These are phyloP conservation scores for Epizoanthus fatuus DNA, from an alignment of 92 coral and sea anemone genomes.

Conservation along the genomic window DNA sequence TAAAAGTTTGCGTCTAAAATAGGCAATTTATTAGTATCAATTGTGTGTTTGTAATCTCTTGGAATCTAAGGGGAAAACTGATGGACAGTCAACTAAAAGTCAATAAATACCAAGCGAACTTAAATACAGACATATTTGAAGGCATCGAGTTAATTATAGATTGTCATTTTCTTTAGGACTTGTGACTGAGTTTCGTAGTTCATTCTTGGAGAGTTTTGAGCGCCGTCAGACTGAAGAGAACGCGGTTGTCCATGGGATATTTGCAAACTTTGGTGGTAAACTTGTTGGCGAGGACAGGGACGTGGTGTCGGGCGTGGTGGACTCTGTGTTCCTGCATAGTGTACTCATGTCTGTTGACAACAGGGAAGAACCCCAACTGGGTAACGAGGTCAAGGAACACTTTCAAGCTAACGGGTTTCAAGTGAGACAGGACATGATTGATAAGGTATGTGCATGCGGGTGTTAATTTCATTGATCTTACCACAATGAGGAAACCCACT, in stretches of 20 bases:
- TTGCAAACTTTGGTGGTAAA: constrained; percentile 83
- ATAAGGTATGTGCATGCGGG: constrained; percentile 77
- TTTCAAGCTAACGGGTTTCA: constrained; percentile 89
- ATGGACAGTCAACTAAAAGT: no score
- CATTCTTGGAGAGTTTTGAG: constrained; percentile 90
- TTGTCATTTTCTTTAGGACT: constrained; percentile 2
- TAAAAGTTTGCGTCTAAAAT: no score
- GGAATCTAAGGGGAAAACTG: no score
- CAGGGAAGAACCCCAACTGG: constrained; percentile 79
- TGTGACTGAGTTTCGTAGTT: constrained; percentile 64
- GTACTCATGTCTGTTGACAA: constrained; percentile 85
- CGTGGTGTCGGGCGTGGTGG: constrained; percentile 80
- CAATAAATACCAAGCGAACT: neutral
- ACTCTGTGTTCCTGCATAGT: constrained; percentile 92
- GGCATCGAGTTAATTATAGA: neutral
- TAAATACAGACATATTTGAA: neutral
- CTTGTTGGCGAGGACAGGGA: constrained; percentile 75
- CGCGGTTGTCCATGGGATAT: constrained; percentile 86
- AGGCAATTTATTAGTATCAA: no score
- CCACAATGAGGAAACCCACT: no score
- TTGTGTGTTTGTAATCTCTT: no score
- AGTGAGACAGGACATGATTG: constrained; percentile 79
- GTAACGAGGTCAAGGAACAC: constrained; percentile 85
- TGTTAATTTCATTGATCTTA: no score
- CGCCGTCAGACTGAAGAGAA: constrained; percentile 94